Evolutionary conservation across 2,888 invertebrate genomes (phyloP), one percentile per base, ranked within the genome.

Genomic region (Anodontia alba): DNA sequence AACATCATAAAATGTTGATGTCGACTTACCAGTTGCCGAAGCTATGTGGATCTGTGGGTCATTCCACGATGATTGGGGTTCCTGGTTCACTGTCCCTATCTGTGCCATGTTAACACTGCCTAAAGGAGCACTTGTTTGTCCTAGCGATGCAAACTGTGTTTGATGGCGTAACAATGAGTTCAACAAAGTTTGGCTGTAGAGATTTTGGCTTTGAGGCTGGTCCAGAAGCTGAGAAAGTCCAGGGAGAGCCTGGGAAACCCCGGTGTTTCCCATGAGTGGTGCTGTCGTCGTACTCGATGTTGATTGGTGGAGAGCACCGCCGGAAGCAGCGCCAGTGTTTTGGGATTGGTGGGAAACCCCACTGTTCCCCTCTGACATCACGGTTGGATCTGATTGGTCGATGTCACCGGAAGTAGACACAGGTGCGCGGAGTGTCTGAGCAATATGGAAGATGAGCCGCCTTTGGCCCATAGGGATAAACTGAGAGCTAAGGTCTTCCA

Each of bases 401-500:
- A 26, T 7, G 23, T 1, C 2, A 62, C 31, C 33, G 62, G 62
- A 62, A 62, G 62, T 62, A 15, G 12, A 17, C 8, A 1, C 62
- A 1, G 15, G 8, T 17, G 1, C 20, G 33, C 20, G 1, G 5
- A 62, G 5, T 20, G 62, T 15, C 26, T 70, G 49, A 8, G 57
- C 62, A 1, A 36, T 69, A 23, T 76, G 70, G 15, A 57, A 29
- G 38, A 70, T 17, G 20, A 69, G 70, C 42, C 54, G 31, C 23
- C 29, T 15, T 26, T 76, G 70, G 43, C 70, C 57, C 31, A 31
- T 54, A 20, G 75, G 75, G 15, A 75, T 75, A 3, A 49, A 23
- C n/a, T 66, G 49, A 3, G 43, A 49, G n/a, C 23, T 33, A 7
- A 75, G 17, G 26, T 75, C 75, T 26, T 75, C 75, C 29, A 46